Evolutionary conservation across 2,113 vertebrate genomes (phyloP), one percentile per base, ranked within the genome.

Genomic region (Syngnathus floridae): DNA sequence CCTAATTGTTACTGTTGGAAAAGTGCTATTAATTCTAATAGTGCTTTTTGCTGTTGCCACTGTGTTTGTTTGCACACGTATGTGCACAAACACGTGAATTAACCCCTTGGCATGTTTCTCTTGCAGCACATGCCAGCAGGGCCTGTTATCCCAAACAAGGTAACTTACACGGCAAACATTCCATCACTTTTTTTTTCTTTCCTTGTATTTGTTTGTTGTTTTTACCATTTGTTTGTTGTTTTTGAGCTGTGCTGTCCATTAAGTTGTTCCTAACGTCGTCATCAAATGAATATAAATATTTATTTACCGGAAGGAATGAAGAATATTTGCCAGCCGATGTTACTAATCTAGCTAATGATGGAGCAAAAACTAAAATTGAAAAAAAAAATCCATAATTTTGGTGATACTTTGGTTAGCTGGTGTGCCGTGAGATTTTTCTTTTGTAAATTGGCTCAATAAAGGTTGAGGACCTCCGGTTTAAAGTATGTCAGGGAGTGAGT

Each of bases 121-220:
- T 90, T 90, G 74, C 81, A 90, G 90, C 88, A 78, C 85, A 89
- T 85, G 74, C 80, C 71, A 73, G 78, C 70, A 77, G 87, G 88
- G 87, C 86, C 86, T 91, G 89, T 87, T 91, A 77, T 79, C 88
- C 87, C 65, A 90, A 90, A 70, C 91, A 90, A 91, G 89, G 90
- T 90, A 90, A 91, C 88, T 79, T 64, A 71, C 72, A 35, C 60
- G 65, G 76, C 57, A 40, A 86, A 82, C 81, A 43, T 66, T 31
- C 40, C 69, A 63, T 58, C 61, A 72, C 31, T 71, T 7, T 26
- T 61, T 13, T 41, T 76, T 38, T 57, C 76, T 64, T 65, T 46
- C 22, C 66, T 71, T 60, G 43, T 60, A 66, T 68, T 59, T 45
- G 5, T 40, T 40, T 40, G 38, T 40, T 40, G 71, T 82, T 80